Conservation (phyloP, 2,888 invertebrate species). For the Synanthedon vespiformis region DNA sequence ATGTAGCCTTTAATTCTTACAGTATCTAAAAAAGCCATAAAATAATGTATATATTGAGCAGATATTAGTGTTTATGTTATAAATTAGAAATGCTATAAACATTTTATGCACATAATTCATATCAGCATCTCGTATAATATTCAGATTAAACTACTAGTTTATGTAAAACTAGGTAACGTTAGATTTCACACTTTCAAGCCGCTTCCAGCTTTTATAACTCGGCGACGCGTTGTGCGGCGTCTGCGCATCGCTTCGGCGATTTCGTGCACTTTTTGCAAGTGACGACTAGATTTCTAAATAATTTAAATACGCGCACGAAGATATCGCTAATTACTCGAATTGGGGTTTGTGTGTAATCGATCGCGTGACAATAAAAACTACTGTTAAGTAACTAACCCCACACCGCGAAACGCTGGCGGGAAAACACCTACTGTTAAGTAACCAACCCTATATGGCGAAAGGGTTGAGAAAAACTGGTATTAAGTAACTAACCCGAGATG, state of each 20-base stretch:
- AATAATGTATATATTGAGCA: no score
- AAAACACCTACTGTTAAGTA: conserved; percentile 5
- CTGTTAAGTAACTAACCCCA: neutral
- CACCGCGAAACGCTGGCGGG: no score
- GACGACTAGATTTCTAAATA: conserved; percentile 66
- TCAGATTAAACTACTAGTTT: neutral
- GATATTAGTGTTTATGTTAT: no score
- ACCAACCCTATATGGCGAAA: neutral
- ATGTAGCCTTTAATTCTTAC: no score
- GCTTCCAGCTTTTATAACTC: conserved; percentile 7
- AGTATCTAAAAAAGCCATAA: no score
- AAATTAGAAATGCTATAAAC: no score
- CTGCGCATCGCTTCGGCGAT: conserved; percentile 49
- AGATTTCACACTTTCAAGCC: conserved; percentile 1
- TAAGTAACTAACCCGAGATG: neutral
- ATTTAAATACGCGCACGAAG: conserved; percentile 65
- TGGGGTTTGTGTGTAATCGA: conserved; percentile 39
- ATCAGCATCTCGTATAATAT: neutral
- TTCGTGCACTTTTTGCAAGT: conserved; percentile 62
- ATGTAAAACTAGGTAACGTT: neutral
- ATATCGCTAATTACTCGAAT: conserved; percentile 47
- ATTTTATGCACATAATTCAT: neutral
- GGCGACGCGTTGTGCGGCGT: conserved; percentile 22
- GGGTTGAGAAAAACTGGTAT: neutral
- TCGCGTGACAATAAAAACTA: conserved; percentile 21